Base-by-base conservation (phyloP, 1,140 invertebrate genomes). In the Drosophila quadrilineata region DNA sequence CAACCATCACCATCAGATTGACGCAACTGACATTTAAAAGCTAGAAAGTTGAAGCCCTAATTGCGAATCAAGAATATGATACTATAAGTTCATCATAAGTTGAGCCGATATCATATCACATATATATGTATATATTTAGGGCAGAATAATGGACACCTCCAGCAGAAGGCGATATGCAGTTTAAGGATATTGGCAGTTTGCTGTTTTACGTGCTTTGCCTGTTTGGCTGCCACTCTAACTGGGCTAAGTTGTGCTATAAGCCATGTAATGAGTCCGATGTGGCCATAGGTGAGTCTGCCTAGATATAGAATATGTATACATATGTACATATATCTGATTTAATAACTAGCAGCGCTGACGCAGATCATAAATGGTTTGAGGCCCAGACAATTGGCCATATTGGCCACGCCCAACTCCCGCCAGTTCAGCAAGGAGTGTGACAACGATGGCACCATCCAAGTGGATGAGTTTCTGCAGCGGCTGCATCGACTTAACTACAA, bases 311-410 rank as follows among this genome's bases (percentile, higher is more conserved):
- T n/a, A 26, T 16, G 1, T 24, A 2, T 6, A 2, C 8, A 28
- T 9, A 0, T 10, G 8, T 19, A 6, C 16, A 52, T 6, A 1
- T 1, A 8, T 19, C 2, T 22, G 2, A 3, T 29, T 45, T n/a
- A n/a, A n/a, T n/a, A n/a, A n/a, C n/a, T n/a, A n/a, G 12, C 46
- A 89, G 88, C 75, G 1, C 72, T 89, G n/a, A 75, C 82, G 3
- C 72, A 89, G 57, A 89, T 89, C 10, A 75, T 88, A 14, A 87
- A 77, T 24, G 75, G 75, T 0, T 29, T 89, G 3, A 56, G 66
- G 24, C 87, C 76, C 8, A 43, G 48, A 0, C 72, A 71, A 26
- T 14, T 89, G 46, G 70, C 70, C 38, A 87, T 89, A 21, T 35
- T 89, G 35, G 66, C 63, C 3, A 33, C 46, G 12, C 57, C 69